Evolutionary conservation across 2,113 vertebrate genomes (phyloP).

Genomic region (Cariama cristata): DNA sequence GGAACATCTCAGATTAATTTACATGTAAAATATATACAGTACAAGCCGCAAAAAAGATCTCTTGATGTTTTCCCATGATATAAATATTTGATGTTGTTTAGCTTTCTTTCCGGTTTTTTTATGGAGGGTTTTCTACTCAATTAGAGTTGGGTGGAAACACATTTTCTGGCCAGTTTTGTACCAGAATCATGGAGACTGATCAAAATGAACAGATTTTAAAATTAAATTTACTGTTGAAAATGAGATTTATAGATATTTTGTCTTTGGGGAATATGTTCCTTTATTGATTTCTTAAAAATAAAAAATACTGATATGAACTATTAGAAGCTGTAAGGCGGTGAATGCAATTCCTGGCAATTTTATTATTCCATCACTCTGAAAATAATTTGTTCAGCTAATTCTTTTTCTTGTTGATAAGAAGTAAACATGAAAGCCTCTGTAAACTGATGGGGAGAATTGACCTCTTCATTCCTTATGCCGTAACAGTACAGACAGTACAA

Average conservation of each 20-base stretch:
- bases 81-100: slow-evolving; percentile 76
- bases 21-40: slow-evolving; percentile 55
- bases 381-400: slow-evolving; percentile 51
- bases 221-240: slow-evolving; percentile 61
- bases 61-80: slow-evolving; percentile 60
- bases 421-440: slow-evolving; percentile 24
- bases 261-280: not conserved
- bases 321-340: slow-evolving; percentile 25
- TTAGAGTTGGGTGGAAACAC: slow-evolving; percentile 24
- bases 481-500: not conserved
- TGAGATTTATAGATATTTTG: slow-evolving; percentile 55
- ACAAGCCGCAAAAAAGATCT: slow-evolving; percentile 26
- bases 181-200: slow-evolving; percentile 27
- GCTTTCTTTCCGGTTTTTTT: slow-evolving; percentile 52
- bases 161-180: slow-evolving; percentile 38
- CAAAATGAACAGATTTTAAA: slow-evolving; percentile 28
- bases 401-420: not conserved
- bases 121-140: slow-evolving; percentile 37
- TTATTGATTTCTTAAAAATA: slow-evolving; percentile 33
- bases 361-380: slow-evolving; percentile 30
- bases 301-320: slow-evolving; percentile 27
- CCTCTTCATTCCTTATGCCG: not conserved
- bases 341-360: slow-evolving; percentile 43
- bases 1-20: slow-evolving; percentile 51
- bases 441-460: not conserved